Base-by-base conservation (phyloP, 2,113 vertebrate species). In the Spea multiplicata region DNA sequence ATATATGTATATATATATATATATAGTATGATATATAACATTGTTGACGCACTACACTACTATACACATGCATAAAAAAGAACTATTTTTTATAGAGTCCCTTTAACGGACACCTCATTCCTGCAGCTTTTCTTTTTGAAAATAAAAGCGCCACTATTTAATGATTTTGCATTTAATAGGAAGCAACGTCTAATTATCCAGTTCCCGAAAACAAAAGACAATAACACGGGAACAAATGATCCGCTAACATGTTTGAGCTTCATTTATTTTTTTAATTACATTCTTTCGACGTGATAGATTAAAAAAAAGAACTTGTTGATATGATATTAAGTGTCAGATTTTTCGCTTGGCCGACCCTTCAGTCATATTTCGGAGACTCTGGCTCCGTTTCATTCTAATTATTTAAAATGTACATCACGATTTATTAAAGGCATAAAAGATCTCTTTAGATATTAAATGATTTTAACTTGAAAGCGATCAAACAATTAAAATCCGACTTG, bases 211-310 rank as follows among this genome's bases (percentile, higher is more conserved):
- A 70, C 46, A 70, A 50, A 70, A 47, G 61, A 30, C 44, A 13
- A 49, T n/a, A 70, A 16, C 46, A 13, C 16, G 10, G 6, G 50
- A 70, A 70, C 67, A 70, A 70, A 70, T 70, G 46, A 70, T 47
- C 67, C 67, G 16, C 46, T 5, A 50, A 50, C 14, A 48, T n/a
- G 47, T 70, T 8, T 17, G 67, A 47, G n/a, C 67, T 48, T 70
- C 67, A 49, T 50, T 46, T 70, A 9, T 46, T 67, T 67, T 52
- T 70, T 17, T 70, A 70, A 70, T 70, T 70, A 48, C 67, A 16
- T 70, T 50, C 47, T 17, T 13, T 14, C 46, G 46, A 70, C 17
- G 46, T 50, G 47, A 8, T 5, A 70, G 47, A 50, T 70, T 30
- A 30, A 30, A 30, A 30, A 30, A 46, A 70, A 70, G 7, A 4